Base-by-base conservation (phyloP, 2,888 invertebrate species). In the Petrolisthes manimaculis region DNA sequence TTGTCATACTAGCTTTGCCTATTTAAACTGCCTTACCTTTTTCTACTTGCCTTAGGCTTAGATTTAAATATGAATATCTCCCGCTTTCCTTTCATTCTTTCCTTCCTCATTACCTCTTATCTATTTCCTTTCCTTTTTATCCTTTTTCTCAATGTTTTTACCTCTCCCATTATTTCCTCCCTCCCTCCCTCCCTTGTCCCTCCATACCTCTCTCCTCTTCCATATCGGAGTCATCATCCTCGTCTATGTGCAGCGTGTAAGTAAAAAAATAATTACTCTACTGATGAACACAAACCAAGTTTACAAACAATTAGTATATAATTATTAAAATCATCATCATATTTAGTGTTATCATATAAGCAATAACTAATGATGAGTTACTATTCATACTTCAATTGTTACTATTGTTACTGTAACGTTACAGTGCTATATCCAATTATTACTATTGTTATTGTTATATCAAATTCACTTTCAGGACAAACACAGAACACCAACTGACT, bases 221-320 rank as follows among this genome's bases (percentile, higher is more conserved):
- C 14, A 92, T 92, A 77, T 92, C 92, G 0, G 92, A 92, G n/a
- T 92, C 92, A 6, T 92, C 92, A 55, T 92, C 92, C 4, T 92
- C 92, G 14, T 88, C 86, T 86, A 54, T 37, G 53, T n/a, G 51
- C 51, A 84, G 80, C 61, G 8, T 14, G 69, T 67, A 51, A 55
- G 53, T 77, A 69, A 83, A 51, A 74, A 24, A 74, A 8, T n/a
- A 4, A 8, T 18, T 67, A 67, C 14, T 18, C 3, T 18, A 67
- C 2, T 67, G 67, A 74, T 74, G n/a, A 21, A 74, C 74, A 74
- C n/a, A 18, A 67, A 67, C 14, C 67, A 67, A 18, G 14, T 67
- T 14, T 18, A 67, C 67, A 14, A 67, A 67, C 14, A 67, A 18
- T 12, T 18, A 1, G 12, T 14, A 18, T 1, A 67, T 12, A 1